Evolutionary conservation across 2,797 vertebrate genomes (phyloP).

Genomic region (Spizella passerina): DNA sequence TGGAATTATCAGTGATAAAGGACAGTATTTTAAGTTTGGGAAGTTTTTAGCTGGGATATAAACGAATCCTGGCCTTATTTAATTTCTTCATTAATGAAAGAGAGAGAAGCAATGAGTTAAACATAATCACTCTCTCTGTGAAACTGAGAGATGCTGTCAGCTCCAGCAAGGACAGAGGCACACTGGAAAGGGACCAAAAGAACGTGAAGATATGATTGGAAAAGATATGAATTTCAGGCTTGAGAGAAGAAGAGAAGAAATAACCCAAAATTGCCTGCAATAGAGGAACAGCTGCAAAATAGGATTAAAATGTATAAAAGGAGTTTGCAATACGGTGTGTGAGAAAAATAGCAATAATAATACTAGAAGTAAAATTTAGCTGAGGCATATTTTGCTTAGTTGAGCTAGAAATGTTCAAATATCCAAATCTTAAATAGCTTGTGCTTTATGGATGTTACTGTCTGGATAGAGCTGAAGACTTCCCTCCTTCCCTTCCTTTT

Average conservation of each 20-base stretch:
- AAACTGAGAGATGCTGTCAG: background rate
- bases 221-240: background rate
- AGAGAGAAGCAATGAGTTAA: background rate
- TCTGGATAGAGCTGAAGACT: background rate
- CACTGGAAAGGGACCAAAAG: background rate
- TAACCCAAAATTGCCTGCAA: background rate
- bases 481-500: background rate
- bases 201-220: background rate
- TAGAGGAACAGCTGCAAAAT: background rate
- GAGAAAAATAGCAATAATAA: background rate
- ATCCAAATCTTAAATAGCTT: background rate
- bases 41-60: background rate
- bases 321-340: background rate
- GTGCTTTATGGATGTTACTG: background rate
- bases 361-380: background rate
- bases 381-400: background rate
- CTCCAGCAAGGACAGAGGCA: background rate
- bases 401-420: background rate
- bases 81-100: background rate
- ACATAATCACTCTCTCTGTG: background rate
- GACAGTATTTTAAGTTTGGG: background rate
- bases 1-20: background rate
- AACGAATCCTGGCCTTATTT: background rate
- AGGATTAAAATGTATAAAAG: background rate
- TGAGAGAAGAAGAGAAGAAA: background rate